Base-by-base conservation (phyloP, 2,888 invertebrate species). In the Eupithecia vulgata region DNA sequence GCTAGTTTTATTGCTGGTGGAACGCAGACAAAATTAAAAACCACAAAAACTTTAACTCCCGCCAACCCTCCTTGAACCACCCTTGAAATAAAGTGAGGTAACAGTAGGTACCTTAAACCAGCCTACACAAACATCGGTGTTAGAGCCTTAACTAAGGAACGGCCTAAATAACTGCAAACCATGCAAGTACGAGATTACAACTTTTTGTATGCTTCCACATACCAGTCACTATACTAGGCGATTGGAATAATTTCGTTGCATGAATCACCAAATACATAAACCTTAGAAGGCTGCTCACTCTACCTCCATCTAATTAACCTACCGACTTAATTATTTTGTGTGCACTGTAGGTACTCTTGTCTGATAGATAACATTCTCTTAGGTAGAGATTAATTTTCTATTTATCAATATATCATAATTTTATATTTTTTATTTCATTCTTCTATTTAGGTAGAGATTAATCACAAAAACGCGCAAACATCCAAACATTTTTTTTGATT, bases 131-230 rank as follows among this genome's bases (percentile, higher is more conserved):
- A 57, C 25, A 25, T 57, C 10, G 4, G 10, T 52, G 52, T 21
- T 10, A 21, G 21, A 52, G 21, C 52, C 21, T 21, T 52, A 52
- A 5, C 21, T 52, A 21, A 52, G 57, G 12, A 25, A 12, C 25
- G 57, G 0, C 25, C 57, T 57, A 57, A 57, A 57, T 57, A 25
- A 12, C 57, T 12, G 57, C 57, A 57, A 57, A 57, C 57, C 57
- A 57, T 57, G 57, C 57, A 12, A 25, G 57, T 57, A 57, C 21
- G 3, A 57, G 57, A 57, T 57, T 57, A 57, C 52, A 1, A 25
- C 57, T 57, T 57, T 57, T 57, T 57, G 57, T 25, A 25, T 57
- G 57, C 57, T 57, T 52, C 52, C 52, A 21, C 25, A 57, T 57
- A 57, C 25, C 21, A 57, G 25, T 12, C 57, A 57, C 25, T 57